These are phyloP conservation scores for Semibalanus balanoides DNA, from an alignment of 1,140 invertebrate genomes.

Conservation along the genomic window DNA sequence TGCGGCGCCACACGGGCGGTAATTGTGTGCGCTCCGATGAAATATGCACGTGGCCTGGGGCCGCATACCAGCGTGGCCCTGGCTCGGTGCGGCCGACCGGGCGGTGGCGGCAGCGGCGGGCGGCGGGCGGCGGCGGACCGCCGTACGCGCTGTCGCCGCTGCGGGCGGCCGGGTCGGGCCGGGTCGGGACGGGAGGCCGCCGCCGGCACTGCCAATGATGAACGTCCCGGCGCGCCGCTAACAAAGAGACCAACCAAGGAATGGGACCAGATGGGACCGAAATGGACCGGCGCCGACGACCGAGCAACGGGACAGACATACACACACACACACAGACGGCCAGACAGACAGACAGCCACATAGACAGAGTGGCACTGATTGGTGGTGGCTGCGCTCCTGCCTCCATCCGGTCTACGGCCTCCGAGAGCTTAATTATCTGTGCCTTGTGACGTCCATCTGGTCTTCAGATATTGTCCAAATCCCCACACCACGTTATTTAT, in stretches of 20 bases:
- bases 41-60: not conserved
- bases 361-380: constrained; percentile 8
- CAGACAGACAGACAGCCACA: constrained; percentile 13
- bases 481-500: too few relatives aligned
- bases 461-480: too few relatives aligned
- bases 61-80: not conserved
- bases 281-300: too few relatives aligned
- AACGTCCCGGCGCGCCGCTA: not conserved
- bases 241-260: not conserved
- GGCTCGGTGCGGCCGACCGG: too few relatives aligned
- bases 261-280: not conserved
- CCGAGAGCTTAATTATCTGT: too few relatives aligned
- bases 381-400: too few relatives aligned
- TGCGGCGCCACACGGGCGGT: not conserved
- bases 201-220: not conserved
- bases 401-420: too few relatives aligned
- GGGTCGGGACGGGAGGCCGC: not conserved
- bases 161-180: not conserved
- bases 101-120: too few relatives aligned
- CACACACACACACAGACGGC: constrained; percentile 7
- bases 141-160: not conserved
- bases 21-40: not conserved
- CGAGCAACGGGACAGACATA: constrained; percentile 10
- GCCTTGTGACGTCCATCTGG: too few relatives aligned
- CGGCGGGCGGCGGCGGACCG: too few relatives aligned